Evolutionary conservation across 2,113 vertebrate genomes (phyloP).

Genomic region (Apaloderma vittatum): DNA sequence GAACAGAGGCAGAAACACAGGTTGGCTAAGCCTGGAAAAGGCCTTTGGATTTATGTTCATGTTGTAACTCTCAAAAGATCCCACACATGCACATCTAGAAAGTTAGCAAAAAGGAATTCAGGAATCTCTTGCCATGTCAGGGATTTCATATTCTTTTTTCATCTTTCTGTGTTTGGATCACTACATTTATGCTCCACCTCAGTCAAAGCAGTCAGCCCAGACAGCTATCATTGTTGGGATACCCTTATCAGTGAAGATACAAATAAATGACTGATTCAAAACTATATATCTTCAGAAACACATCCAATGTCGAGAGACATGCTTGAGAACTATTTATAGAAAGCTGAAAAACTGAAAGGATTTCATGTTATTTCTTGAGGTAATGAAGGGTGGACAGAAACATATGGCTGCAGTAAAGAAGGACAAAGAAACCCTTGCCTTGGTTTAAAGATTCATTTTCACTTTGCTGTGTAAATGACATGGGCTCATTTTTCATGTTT

Average conservation of each 20-base stretch:
- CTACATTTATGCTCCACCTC: not conserved
- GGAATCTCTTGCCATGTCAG: not conserved
- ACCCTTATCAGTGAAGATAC: not conserved
- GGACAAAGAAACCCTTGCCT: not conserved
- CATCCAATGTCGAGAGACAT: not conserved
- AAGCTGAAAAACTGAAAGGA: not conserved
- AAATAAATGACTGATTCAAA: not conserved
- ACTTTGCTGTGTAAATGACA: not conserved
- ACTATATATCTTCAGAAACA: not conserved
- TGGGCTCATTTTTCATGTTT: not conserved
- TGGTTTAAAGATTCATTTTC: conserved; percentile 37
- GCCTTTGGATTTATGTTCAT: conserved; percentile 25
- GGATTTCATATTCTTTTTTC: conserved; percentile 6
- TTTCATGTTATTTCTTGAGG: not conserved
- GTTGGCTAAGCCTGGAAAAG: conserved; percentile 26
- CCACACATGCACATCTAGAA: not conserved
- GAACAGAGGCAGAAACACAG: conserved; percentile 10
- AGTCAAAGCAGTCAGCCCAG: not conserved
- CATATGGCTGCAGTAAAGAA: not conserved
- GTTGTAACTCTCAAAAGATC: not conserved
- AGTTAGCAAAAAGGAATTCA: conserved; percentile 4
- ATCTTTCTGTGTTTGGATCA: not conserved
- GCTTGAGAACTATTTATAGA: not conserved
- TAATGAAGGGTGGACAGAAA: conserved; percentile 5
- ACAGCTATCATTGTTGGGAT: not conserved